phyloP scores from a whole-genome alignment of 2,888 invertebrate genomes.

The Diabrotica balteata region DNA sequence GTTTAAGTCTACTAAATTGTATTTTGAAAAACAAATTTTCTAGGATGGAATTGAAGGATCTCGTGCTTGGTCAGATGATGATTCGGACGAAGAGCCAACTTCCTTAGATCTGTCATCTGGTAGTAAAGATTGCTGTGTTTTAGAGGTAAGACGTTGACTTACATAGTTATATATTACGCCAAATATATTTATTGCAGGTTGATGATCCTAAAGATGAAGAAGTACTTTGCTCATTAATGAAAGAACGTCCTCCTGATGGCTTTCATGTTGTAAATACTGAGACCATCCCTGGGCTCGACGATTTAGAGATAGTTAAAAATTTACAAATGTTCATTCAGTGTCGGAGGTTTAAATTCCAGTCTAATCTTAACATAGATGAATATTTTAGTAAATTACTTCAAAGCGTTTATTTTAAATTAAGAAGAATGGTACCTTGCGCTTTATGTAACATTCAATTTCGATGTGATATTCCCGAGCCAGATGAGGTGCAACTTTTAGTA shows the following conservation, averaged over 20 bases:
- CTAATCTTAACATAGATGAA: constrained; percentile 59
- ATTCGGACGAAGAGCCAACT: constrained; percentile 72
- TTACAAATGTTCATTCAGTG: constrained; percentile 88
- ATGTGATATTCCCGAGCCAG: constrained; percentile 86
- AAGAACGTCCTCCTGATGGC: constrained; percentile 76
- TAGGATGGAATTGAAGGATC: constrained; percentile 54
- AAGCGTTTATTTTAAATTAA: constrained; percentile 87
- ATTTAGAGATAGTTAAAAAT: constrained; percentile 72
- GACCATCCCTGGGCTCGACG: constrained; percentile 74
- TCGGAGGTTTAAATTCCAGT: constrained; percentile 71
- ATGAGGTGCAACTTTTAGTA: constrained; percentile 68
- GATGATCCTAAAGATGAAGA: constrained; percentile 86
- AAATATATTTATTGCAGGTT: constrained; percentile 61
- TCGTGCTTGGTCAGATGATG: constrained; percentile 66
- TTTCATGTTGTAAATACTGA: constrained; percentile 83
- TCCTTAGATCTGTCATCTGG: constrained; percentile 74
- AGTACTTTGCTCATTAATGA: constrained; percentile 75
- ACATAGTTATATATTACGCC: no score
- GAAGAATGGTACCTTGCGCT: constrained; percentile 87
- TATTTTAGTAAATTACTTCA: constrained; percentile 69
- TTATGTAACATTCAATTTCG: constrained; percentile 82
- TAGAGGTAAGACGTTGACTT: constrained; percentile 66
- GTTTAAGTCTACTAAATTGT: no score
- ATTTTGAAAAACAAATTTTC: constrained; percentile 17
- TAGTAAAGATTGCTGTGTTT: constrained; percentile 80